Percentiles rank a stretch among this genome's conserved stretches.
Conservation (phyloP, 2,888 invertebrate species). For the Lepidocyrtoides sp. region DNA sequence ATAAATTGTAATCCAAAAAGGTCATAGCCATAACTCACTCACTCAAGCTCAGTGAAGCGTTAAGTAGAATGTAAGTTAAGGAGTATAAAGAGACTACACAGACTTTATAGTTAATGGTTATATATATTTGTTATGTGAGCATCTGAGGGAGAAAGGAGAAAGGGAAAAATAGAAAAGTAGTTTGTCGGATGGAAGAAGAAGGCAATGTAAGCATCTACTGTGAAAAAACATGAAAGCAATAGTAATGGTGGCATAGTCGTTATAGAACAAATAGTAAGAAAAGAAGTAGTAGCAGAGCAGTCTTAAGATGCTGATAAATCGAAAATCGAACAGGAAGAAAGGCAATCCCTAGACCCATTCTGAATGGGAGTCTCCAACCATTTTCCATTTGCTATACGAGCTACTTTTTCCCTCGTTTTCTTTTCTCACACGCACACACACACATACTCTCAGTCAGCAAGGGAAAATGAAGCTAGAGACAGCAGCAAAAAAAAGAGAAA, state of each 20-base stretch:
- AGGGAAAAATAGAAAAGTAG: constrained; percentile 49
- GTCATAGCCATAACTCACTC: constrained; percentile 79
- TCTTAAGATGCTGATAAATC: constrained; percentile 80
- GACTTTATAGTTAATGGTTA: constrained; percentile 38
- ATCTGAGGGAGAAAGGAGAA: constrained; percentile 20
- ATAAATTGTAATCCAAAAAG: constrained; percentile 80
- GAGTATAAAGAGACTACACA: constrained; percentile 61
- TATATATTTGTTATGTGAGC: constrained; percentile 46
- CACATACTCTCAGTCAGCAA: constrained; percentile 22
- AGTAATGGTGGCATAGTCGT: constrained; percentile 75
- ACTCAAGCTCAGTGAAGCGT: constrained; percentile 78
- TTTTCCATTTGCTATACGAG: constrained; percentile 78
- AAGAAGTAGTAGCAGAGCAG: constrained; percentile 55
- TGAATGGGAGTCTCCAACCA: constrained; percentile 78
- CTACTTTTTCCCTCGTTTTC: constrained; percentile 76
- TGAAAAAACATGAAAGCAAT: constrained; percentile 51
- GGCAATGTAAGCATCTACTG: constrained; percentile 46
- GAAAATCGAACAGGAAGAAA: constrained; percentile 82
- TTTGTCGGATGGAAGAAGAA: constrained; percentile 39
- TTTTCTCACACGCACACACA: constrained; percentile 45
- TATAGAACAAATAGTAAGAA: constrained; percentile 74
- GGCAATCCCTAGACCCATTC: constrained; percentile 79
- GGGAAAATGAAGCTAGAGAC: background rate
- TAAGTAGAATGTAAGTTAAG: constrained; percentile 76
- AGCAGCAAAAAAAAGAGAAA: constrained; percentile 10